Evolutionary conservation across 2,888 invertebrate species (phyloP).

Genomic region (Linhomoeus sp.): DNA sequence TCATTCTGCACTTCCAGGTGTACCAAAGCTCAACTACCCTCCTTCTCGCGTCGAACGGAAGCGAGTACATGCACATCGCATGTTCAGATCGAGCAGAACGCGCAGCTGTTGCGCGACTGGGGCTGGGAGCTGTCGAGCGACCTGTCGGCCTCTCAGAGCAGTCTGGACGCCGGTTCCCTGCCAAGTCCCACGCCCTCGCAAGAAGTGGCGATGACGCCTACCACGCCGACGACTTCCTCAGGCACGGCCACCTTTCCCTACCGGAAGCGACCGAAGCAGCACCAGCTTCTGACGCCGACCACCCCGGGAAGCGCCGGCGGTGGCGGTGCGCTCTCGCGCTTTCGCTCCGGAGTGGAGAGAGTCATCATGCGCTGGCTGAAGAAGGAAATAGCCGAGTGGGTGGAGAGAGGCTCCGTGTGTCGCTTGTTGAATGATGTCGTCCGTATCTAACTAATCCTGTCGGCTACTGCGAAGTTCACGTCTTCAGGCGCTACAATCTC

Average conservation of each 20-base stretch:
- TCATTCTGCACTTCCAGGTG: constrained; percentile 27
- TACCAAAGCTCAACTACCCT: too few relatives aligned
- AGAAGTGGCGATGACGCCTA: too few relatives aligned
- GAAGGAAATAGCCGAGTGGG: constrained; percentile 19
- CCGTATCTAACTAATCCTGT: background rate
- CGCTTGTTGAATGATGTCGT: background rate
- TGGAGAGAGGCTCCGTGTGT: background rate
- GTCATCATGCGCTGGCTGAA: constrained; percentile 22
- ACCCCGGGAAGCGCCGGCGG: background rate
- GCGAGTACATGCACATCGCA: background rate
- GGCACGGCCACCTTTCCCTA: background rate
- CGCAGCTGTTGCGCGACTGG: constrained; percentile 20
- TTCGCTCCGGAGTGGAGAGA: constrained; percentile 14
- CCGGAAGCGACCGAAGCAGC: background rate
- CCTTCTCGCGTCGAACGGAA: background rate
- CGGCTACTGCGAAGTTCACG: background rate
- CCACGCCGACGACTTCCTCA: background rate
- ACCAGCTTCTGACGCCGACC: too few relatives aligned
- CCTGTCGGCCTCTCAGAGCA: background rate
- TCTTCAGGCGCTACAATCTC: constrained; percentile 7
- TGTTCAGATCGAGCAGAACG: constrained; percentile 19
- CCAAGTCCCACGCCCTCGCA: too few relatives aligned
- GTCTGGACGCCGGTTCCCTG: background rate
- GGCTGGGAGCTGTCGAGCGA: constrained; percentile 13
- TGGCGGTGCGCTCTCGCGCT: background rate